A percentile compares a stretch with the other conserved stretches of the same genome.
phyloP scores from a whole-genome alignment of 2,888 invertebrate species.

The Aspidapion aeneum region DNA sequence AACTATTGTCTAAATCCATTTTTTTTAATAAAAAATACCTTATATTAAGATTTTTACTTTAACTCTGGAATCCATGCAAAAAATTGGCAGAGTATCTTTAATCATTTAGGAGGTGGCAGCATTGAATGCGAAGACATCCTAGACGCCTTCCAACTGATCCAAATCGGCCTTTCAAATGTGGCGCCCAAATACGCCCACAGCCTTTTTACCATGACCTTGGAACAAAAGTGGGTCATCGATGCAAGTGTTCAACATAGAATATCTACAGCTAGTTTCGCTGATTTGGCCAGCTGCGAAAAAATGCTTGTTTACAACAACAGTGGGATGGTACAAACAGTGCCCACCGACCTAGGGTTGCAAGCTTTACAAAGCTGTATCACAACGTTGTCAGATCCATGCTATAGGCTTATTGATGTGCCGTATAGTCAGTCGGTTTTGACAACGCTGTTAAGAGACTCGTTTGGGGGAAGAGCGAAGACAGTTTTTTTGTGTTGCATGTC shows the following conservation, averaged over 20 bases:
- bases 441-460: conserved; percentile 67
- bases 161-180: conserved; percentile 61
- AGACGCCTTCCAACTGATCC: conserved; percentile 68
- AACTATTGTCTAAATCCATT: too few relatives aligned
- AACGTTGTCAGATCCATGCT: conserved; percentile 50
- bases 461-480: conserved; percentile 73
- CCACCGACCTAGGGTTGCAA: conserved; percentile 61
- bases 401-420: conserved; percentile 35
- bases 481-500: conserved; percentile 71
- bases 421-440: conserved; percentile 67
- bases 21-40: too few relatives aligned
- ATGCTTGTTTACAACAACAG: conserved; percentile 45
- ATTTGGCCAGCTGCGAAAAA: conserved; percentile 56
- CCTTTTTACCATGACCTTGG: conserved; percentile 68
- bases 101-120: conserved; percentile 54
- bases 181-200: conserved; percentile 59
- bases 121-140: conserved; percentile 59
- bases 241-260: conserved; percentile 65
- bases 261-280: conserved; percentile 70
- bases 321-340: conserved; percentile 50
- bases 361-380: conserved; percentile 64
- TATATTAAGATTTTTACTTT: too few relatives aligned
- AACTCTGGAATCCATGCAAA: too few relatives aligned
- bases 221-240: conserved; percentile 70
- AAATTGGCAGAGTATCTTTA: too few relatives aligned